Percentiles rank a stretch among this genome's conserved stretches.
Evolutionary conservation across 2,113 vertebrate species (phyloP).

Genomic region (Apus apus): DNA sequence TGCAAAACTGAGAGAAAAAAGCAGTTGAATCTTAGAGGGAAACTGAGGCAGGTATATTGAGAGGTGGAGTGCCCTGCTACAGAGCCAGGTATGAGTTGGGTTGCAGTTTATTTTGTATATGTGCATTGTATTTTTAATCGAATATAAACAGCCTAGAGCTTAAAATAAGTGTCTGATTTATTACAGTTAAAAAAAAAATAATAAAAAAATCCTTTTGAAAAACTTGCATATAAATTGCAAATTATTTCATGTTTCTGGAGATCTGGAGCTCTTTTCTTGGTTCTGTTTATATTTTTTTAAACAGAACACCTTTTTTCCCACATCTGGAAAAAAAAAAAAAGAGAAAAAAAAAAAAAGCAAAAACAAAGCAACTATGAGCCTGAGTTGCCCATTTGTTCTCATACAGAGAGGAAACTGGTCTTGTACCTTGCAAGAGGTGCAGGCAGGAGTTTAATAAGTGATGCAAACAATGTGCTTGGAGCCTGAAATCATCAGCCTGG

Average conservation of each 20-base stretch:
- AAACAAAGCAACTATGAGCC: neutral
- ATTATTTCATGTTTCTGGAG: neutral
- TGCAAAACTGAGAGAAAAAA: too few relatives aligned
- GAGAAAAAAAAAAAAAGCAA: neutral
- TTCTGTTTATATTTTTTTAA: neutral
- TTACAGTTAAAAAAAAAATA: neutral
- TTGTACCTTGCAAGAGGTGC: neutral
- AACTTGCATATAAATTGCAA: neutral
- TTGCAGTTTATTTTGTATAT: neutral
- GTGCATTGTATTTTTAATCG: neutral
- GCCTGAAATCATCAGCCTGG: neutral
- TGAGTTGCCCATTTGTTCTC: neutral
- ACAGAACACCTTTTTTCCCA: neutral
- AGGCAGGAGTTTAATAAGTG: neutral
- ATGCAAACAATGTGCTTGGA: neutral
- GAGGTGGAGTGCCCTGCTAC: too few relatives aligned
- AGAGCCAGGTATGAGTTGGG: fast-evolving
- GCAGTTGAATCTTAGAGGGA: too few relatives aligned
- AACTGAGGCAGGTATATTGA: too few relatives aligned
- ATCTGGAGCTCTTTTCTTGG: neutral
- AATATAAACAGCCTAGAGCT: neutral
- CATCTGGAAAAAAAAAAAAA: neutral
- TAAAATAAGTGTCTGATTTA: neutral
- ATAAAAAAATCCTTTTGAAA: neutral
- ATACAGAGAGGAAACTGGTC: neutral